Evolutionary conservation across 1,140 invertebrate species (phyloP).

Genomic region (Saccostrea cuccullata): DNA sequence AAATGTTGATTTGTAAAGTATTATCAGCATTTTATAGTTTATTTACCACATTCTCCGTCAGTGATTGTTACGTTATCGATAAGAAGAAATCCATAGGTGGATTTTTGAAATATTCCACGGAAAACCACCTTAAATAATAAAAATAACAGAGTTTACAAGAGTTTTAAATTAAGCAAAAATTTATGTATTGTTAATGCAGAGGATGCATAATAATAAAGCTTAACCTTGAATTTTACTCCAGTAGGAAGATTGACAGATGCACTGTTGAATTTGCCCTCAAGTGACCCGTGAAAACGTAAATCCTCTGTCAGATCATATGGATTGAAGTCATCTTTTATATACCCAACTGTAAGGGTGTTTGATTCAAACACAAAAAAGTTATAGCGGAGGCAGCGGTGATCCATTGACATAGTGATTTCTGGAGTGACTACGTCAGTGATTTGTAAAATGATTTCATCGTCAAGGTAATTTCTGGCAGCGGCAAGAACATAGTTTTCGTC

Average conservation of each 20-base stretch:
- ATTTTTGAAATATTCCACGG: not conserved
- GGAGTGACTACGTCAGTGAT: not conserved
- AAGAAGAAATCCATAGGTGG: not conserved
- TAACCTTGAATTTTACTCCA: not conserved
- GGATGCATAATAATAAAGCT: not conserved
- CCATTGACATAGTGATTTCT: not conserved
- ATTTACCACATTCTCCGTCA: not conserved
- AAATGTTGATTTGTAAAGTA: not conserved
- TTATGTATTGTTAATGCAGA: no score
- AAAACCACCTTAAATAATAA: not conserved
- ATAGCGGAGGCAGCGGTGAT: not conserved
- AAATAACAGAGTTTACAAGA: no score
- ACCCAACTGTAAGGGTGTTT: not conserved
- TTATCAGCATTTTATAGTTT: no score
- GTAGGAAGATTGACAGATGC: not conserved
- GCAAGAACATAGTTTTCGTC: no score
- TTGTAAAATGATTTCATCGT: no score
- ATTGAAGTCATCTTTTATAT: not conserved
- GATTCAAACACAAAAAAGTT: not conserved
- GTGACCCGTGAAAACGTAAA: not conserved
- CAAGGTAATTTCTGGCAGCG: no score
- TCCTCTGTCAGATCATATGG: not conserved
- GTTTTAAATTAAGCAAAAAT: no score
- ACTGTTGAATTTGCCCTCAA: not conserved
- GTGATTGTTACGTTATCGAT: not conserved